Evolutionary conservation across 2,113 vertebrate genomes (phyloP), one percentile per base, ranked within the genome.

Genomic region (Gallinago jamesoni): DNA sequence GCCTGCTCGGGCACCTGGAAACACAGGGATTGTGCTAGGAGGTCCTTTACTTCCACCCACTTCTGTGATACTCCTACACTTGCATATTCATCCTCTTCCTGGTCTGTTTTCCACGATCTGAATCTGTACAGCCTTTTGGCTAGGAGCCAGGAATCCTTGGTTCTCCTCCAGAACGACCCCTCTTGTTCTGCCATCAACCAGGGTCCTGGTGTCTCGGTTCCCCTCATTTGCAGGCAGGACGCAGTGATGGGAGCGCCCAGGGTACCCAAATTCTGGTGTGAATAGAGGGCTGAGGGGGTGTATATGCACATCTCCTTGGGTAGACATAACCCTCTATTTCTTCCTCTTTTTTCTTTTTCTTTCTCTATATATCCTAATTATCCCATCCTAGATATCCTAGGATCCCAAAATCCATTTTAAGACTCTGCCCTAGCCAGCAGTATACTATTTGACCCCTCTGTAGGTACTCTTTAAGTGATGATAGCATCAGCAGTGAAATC

Each of bases 121-220:
- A 91, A 72, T 56, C n/a, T 57, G 2, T 39, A n/a, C 12, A 55
- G 30, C 39, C 66, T 75, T 81, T 75, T 59, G 25, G 6, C 22
- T 27, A 62, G 77, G 39, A 57, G 8, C 7, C 76, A 28, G 27
- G 21, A 90, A 68, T 76, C 15, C 23, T 81, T 43, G 31, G 19
- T 81, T 81, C 10, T 55, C 18, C 22, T 73, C 18, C 43, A 67
- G 37, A 70, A 53, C 14, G 8, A 23, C 63, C 15, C 9, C 9
- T 53, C 28, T 50, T 80, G 60, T 33, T 18, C 31, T 74, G 30
- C 39, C 2, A 1, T 23, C 1, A 62, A 37, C 35, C 30, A 52
- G 9, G 16, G 10, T 33, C 23, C 19, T n/a, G 24, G 21, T 56
- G 18, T 35, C 57, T n/a, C 0, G 0, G 4, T 47, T 90, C 17